Conservation (phyloP, 2,113 vertebrate genomes). For the Euleptes europaea region DNA sequence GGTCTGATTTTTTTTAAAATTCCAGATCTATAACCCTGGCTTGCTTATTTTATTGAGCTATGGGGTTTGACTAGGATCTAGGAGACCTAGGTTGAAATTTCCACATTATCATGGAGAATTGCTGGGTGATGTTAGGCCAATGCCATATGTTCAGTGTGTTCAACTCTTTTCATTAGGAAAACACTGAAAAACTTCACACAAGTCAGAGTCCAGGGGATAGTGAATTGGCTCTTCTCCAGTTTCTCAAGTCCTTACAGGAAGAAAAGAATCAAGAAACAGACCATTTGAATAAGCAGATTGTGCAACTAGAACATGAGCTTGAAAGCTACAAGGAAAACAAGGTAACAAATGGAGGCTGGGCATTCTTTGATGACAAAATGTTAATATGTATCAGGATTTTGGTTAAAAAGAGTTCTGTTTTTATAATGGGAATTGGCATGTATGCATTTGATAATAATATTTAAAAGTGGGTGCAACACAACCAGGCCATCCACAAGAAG, state of each 20-base stretch:
- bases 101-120: too few species aligned
- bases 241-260: conserved; percentile 81
- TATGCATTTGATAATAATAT: too few species aligned
- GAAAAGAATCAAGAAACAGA: conserved; percentile 89
- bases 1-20: neutral
- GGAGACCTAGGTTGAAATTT: too few species aligned
- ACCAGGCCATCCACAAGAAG: too few species aligned
- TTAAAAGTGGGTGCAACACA: too few species aligned
- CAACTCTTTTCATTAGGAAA: conserved; percentile 42
- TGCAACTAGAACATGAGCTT: conserved; percentile 72
- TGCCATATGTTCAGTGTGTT: neutral
- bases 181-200: conserved; percentile 43
- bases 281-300: conserved; percentile 80
- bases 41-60: neutral
- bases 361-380: neutral
- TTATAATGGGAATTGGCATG: neutral
- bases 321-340: conserved; percentile 62
- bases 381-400: neutral
- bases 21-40: neutral
- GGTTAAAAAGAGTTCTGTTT: neutral
- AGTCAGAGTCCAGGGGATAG: conserved; percentile 2
- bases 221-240: conserved; percentile 47
- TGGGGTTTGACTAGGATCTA: too few species aligned
- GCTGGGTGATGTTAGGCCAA: too few species aligned
- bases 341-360: conserved; percentile 50